A percentile compares a stretch with the other conserved stretches of the same genome.
These are phyloP conservation scores for Leucozona laternaria DNA, from an alignment of 2,888 invertebrate species.

Conservation along the genomic window DNA sequence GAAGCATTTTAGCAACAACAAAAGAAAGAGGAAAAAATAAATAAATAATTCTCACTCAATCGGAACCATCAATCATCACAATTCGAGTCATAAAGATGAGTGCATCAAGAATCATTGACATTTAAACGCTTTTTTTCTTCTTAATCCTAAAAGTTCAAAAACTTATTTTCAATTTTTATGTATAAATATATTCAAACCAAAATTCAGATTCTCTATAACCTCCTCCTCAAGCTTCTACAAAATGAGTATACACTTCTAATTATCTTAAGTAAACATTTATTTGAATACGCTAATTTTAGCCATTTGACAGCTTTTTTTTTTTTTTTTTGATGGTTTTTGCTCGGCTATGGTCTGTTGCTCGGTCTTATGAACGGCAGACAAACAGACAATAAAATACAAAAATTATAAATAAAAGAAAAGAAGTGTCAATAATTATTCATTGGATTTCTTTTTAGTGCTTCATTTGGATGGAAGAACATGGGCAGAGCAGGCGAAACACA, in stretches of 20 bases:
- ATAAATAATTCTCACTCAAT: slow-evolving; percentile 12
- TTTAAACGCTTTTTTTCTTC: not conserved
- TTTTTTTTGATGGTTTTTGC: slow-evolving; percentile 1
- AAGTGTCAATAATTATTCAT: slow-evolving; percentile 72
- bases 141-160: slow-evolving; percentile 20
- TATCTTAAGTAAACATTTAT: slow-evolving; percentile 58
- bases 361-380: slow-evolving; percentile 64
- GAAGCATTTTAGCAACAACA: not conserved
- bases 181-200: slow-evolving; percentile 4
- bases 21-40: not conserved
- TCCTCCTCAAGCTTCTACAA: not conserved
- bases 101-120: slow-evolving; percentile 38
- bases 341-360: slow-evolving; percentile 37
- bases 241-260: slow-evolving; percentile 48
- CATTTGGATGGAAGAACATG: slow-evolving; percentile 54
- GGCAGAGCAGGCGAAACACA: not conserved
- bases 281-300: slow-evolving; percentile 66
- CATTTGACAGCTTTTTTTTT: slow-evolving; percentile 63
- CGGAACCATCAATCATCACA: slow-evolving; percentile 27
- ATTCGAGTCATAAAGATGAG: slow-evolving; percentile 35
- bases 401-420: slow-evolving; percentile 27
- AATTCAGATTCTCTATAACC: slow-evolving; percentile 1
- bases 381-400: slow-evolving; percentile 17
- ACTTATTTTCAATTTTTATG: not conserved
- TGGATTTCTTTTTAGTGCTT: slow-evolving; percentile 44